A percentile compares a stretch with the other conserved stretches of the same genome.
Evolutionary conservation across 2,888 invertebrate species (phyloP).

Genomic region (Cepaea hortensis): DNA sequence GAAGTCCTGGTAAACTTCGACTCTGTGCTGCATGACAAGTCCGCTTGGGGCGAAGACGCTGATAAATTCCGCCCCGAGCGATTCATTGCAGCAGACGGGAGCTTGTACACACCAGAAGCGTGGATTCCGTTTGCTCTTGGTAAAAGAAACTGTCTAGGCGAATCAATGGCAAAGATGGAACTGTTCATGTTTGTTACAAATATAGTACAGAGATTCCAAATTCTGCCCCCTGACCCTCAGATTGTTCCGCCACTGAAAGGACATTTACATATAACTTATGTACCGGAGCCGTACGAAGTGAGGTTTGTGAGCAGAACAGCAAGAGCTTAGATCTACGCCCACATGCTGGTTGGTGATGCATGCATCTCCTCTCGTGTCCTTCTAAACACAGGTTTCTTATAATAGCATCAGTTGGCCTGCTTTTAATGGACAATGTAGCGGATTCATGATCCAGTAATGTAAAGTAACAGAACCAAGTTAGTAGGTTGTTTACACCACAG

Average conservation of each 20-base stretch:
- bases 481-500: too few relatives aligned
- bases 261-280: neutral
- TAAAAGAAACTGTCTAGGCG: neutral
- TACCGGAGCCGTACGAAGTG: neutral
- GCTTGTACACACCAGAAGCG: neutral
- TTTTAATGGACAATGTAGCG: too few relatives aligned
- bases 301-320: neutral
- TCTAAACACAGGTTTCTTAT: too few relatives aligned
- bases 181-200: neutral
- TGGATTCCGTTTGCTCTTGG: neutral
- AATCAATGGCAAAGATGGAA: neutral
- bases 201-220: conserved; percentile 4
- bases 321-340: too few relatives aligned
- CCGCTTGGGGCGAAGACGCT: neutral
- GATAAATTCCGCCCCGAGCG: neutral
- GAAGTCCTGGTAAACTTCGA: neutral
- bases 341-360: too few relatives aligned
- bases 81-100: neutral
- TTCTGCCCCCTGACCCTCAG: neutral
- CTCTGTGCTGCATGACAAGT: neutral
- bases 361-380: too few relatives aligned
- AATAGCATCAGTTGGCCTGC: too few relatives aligned
- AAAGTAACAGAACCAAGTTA: too few relatives aligned
- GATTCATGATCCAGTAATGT: too few relatives aligned
- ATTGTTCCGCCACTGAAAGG: neutral